A percentile compares a stretch with the other conserved stretches of the same genome.
Conservation (phyloP, 2,113 vertebrate genomes). For the Eurystomus gularis region DNA sequence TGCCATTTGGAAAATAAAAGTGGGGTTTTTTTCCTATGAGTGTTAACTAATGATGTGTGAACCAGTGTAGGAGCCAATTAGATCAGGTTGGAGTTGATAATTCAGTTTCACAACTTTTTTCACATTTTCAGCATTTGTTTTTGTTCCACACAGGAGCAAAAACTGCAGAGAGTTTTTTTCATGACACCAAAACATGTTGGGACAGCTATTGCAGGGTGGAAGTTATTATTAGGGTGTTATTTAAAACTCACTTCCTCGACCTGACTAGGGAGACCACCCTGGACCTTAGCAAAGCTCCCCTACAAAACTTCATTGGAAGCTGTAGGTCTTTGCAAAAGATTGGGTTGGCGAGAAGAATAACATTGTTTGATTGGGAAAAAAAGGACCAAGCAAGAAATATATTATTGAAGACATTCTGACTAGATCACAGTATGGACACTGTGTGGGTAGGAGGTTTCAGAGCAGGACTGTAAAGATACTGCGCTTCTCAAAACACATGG, state of each 20-base stretch:
- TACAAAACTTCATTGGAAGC: background rate
- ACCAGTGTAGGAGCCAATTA: accelerated
- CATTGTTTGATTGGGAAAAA: background rate
- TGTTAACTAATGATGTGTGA: background rate
- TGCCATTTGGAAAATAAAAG: background rate
- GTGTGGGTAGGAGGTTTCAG: background rate
- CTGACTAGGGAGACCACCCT: background rate
- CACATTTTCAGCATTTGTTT: background rate
- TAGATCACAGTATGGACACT: background rate
- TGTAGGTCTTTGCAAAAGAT: background rate
- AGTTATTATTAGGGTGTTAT: background rate
- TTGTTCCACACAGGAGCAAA: conserved; percentile 26
- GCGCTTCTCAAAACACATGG: background rate
- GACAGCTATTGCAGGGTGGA: background rate
- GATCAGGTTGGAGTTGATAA: background rate
- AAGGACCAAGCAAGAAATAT: background rate
- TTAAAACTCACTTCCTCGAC: background rate
- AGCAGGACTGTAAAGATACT: background rate
- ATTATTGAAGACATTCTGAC: background rate
- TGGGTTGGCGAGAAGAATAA: background rate
- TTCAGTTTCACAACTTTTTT: conserved; percentile 27
- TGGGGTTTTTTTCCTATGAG: accelerated
- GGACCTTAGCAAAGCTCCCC: background rate
- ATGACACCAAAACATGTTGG: accelerated
- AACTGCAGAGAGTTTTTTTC: background rate